Base-by-base conservation (phyloP, 2,888 invertebrate species). In the Netelia melanura region DNA sequence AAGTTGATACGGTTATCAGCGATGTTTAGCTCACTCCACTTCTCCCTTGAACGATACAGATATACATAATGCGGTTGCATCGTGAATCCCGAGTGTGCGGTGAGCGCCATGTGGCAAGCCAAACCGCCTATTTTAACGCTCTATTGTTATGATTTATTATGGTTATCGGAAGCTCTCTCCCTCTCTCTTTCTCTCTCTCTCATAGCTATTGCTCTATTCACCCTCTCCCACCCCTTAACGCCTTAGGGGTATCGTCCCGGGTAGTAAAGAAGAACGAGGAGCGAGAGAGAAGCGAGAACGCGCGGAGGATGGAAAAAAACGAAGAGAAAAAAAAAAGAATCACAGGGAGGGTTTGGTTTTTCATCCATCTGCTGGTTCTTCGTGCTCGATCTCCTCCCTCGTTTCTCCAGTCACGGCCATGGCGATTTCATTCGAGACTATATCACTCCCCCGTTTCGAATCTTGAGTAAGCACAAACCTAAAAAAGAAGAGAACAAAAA, bases 81-180 rank as follows among this genome's bases (percentile, higher is more conserved):
- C 21, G 14, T 23, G 48, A 52, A 65, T 70, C 76, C 68, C 54
- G 64, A 84, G 65, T 81, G 80, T 83, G 83, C 78, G 86, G 84
- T 74, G 78, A 80, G 70, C 86, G 85, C 89, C 92, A 92, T 91
- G 91, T 90, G 90, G 90, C 89, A 86, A 90, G 85, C 89, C 88
- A 88, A 90, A 90, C 90, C 91, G 86, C 90, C 90, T 91, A 91
- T 92, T 92, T 92, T 91, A 90, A 91, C 91, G 86, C 88, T 88
- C 87, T 86, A 90, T 90, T 90, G 89, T 89, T 91, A 91, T 89
- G 90, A 92, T 91, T 92, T 90, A 91, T 90, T 90, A 89, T 89
- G 89, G 88, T 88, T 89, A 90, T 90, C 89, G 88, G 85, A 88
- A 87, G 87, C 86, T 87, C 89, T 86, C 89, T 85, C 89, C 88